Percentiles rank a stretch among this genome's conserved stretches.
Evolutionary conservation across 2,113 vertebrate genomes (phyloP).

Genomic region (Machaerirhynchus nigripectus): DNA sequence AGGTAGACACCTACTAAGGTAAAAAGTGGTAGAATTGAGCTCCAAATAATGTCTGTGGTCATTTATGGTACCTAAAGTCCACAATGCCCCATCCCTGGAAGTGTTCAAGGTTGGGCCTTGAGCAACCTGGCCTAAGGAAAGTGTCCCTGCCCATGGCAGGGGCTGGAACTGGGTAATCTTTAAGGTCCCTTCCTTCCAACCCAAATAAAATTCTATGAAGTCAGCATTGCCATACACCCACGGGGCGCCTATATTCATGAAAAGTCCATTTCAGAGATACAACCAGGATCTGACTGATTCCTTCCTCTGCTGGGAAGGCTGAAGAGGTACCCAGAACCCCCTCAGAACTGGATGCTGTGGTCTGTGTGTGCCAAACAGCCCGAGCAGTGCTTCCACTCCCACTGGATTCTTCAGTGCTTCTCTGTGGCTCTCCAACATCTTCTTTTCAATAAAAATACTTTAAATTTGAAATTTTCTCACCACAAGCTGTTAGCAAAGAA

Average conservation of each 20-base stretch:
- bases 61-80: background rate
- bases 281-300: background rate
- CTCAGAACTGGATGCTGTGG: background rate
- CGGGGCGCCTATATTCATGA: background rate
- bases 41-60: background rate
- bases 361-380: background rate
- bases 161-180: background rate
- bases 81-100: background rate
- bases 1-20: background rate
- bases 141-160: too few relatives aligned
- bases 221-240: background rate
- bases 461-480: background rate
- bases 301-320: background rate
- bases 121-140: background rate
- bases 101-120: background rate
- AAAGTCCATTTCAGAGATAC: rapidly evolving
- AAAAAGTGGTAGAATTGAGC: background rate
- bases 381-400: background rate
- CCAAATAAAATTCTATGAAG: background rate
- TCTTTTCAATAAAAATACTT: background rate
- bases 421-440: background rate
- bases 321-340: background rate
- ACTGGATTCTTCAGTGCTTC: background rate
- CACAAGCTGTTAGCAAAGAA: background rate
- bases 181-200: background rate